Base-by-base conservation (phyloP, 2,113 vertebrate species). In the Coptodon bakossiorum region DNA sequence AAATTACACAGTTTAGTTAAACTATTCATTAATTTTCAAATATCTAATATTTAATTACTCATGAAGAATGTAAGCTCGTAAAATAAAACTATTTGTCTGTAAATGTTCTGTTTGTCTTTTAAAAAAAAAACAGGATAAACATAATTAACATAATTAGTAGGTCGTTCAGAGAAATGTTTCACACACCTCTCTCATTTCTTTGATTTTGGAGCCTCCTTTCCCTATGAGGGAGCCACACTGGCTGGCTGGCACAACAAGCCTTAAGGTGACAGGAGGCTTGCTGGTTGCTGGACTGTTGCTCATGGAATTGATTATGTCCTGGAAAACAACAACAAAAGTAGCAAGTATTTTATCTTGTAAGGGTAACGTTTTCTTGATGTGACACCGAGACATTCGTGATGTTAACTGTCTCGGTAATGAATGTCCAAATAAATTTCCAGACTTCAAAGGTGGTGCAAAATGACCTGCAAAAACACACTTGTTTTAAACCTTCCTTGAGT, bases 271-370 rank as follows among this genome's bases (percentile, higher is more conserved):
- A 0, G 98, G 98, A 27, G 98, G 98, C 89, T 99, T 99, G 96
- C 98, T 99, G 94, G 98, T 98, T 34, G 98, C 98, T 17, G 98
- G 98, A 90, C 98, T 99, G 96, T 98, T 99, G 96, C 98, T 99
- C 99, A 99, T 99, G 78, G 98, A 99, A 94, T 98, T 99, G 93
- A 98, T 97, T 88, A 99, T 99, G 95, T 99, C 99, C 98, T 99
- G 86, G 40, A 94, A 92, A 88, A 89, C 7, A 83, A 89, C 19
- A 68, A 71, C 24, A 45, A 45, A 45, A 66, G 16, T 66, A 66
- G 4, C 34, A 91, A 40, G 53, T 29, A 81, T 59, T 50, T 85
- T 5, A 82, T 83, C 56, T 78, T 68, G 9, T 14, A 81, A 34
- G 4, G 34, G 29, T 43, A n/a, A 66, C 27, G 59, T 59, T 61